A percentile compares a stretch with the other conserved stretches of the same genome.
phyloP scores from a whole-genome alignment of 2,113 vertebrate genomes.

The Pseudopodoces humilis region DNA sequence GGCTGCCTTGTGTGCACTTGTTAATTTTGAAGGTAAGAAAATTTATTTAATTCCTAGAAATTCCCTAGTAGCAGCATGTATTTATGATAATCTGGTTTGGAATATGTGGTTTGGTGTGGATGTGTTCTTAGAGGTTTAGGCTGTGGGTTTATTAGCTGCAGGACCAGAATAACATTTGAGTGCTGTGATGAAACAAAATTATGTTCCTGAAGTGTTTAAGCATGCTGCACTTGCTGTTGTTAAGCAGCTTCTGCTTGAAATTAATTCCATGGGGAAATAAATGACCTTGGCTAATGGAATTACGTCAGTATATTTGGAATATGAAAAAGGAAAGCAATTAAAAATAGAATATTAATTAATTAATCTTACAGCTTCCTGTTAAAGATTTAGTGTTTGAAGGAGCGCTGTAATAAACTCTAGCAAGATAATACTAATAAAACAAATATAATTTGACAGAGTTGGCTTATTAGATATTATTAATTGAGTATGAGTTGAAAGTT shows the following conservation, averaged over 20 bases:
- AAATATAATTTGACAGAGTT: slow-evolving; percentile 17
- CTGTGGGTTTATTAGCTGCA: not conserved
- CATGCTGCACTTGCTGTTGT: not conserved
- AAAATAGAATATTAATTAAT: slow-evolving; percentile 50
- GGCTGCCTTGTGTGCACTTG: not conserved
- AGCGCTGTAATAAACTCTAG: slow-evolving; percentile 17
- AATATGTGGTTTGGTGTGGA: not conserved
- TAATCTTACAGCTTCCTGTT: slow-evolving; percentile 12
- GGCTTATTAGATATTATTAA: slow-evolving; percentile 14
- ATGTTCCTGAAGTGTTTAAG: not conserved
- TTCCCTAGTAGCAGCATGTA: not conserved
- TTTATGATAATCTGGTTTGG: not conserved
- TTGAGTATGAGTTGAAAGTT: not conserved
- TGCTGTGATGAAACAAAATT: not conserved
- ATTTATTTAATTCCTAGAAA: not conserved
- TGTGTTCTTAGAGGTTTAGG: not conserved
- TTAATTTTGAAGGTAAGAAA: not conserved
- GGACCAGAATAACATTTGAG: not conserved
- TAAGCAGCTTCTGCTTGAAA: slow-evolving; percentile 12
- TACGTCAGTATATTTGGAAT: not conserved
- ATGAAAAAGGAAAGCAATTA: slow-evolving; percentile 38
- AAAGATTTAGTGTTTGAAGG: slow-evolving; percentile 36
- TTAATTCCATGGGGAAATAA: slow-evolving; percentile 14
- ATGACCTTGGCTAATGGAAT: slow-evolving; percentile 1
- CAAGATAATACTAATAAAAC: slow-evolving; percentile 32